Base-by-base conservation (phyloP, 2,797 vertebrate species). In the Platalea minor region DNA sequence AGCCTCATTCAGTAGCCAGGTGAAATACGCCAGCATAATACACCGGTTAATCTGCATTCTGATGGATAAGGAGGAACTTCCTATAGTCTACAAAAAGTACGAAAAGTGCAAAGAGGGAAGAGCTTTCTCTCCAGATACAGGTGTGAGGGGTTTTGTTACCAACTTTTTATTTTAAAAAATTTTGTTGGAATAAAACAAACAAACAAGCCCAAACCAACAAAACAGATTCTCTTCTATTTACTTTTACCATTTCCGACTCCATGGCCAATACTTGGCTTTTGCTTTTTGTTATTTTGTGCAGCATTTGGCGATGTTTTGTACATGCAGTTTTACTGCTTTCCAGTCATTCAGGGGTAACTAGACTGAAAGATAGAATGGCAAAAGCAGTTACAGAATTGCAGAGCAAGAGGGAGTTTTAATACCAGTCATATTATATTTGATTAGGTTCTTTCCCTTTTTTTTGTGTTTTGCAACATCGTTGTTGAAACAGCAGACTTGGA, bases 381-480 rank as follows among this genome's bases (percentile, higher is more conserved):
- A 59, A 45, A 70, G 23, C 48, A 25, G 17, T 46, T 33, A 26
- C 6, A 63, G 69, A 84, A 84, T 16, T 60, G 29, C 46, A 39
- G 29, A 79, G 13, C 7, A 5, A 64, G 54, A 53, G 16, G 37
- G 25, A 51, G 25, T n/a, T 81, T 69, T 41, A 61, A 41, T 61
- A 28, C 25, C n/a, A 78, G 35, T 41, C 23, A 15, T 26, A 8
- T 16, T 46, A 18, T 37, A 24, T 20, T 57, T 51, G 17, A 76
- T 57, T 6, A 53, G 5, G 15, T 84, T 73, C 14, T 81, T 85
- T 61, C 9, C n/a, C 53, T 60, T 57, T 29, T 35, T 60, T 54
- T 72, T 4, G 6, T 45, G 9, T 73, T 80, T 69, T 79, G 20
- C 50, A 72, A 29, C 5, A 19, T 20, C 0, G 0, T 13, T 59